Evolutionary conservation across 2,797 vertebrate genomes (phyloP), one percentile per base, ranked within the genome.

Genomic region (Neosilurus hyrtlii): DNA sequence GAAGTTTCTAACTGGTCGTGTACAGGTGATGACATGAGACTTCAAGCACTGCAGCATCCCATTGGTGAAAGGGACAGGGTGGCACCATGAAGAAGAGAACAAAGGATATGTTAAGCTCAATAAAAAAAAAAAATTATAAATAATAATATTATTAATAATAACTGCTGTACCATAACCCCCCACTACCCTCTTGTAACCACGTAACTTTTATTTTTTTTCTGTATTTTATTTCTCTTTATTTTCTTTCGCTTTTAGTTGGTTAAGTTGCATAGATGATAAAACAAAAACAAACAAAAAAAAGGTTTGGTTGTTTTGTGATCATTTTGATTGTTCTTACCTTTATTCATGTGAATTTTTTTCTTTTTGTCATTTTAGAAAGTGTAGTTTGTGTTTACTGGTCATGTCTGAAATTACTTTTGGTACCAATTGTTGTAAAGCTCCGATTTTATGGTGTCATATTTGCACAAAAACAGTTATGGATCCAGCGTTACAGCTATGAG

Each of bases 141-240:
- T n/a, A 52, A 26, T 54, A 26, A 72, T 72, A 73, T 78, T 92
- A 92, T 78, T 92, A 92, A 77, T 78, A 65, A 82, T 75, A 92
- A 86, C 97, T 98, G 96, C 97, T 99, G 97, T 98, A 97, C 93
- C 94, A 96, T 97, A 97, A 93, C 95, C 93, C 95, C 94, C 91
- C 59, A 65, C 92, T 54, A 79, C 92, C 92, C 91, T 94, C 88
- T 93, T 95, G 95, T 96, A 96, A 94, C 92, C 94, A 95, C 94
- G 94, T 95, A 91, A 94, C 95, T 94, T 88, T 92, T 94, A 92
- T 93, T 91, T 92, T 93, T 91, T 90, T 86, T 93, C 88, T 72
- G 91, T 91, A 88, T 88, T 85, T 91, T 88, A 89, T 88, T 87
- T 87, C 57, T 93, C 91, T 92, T 93, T 95, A 87, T 52, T 56